Conservation (phyloP, 2,888 invertebrate species). For the Pyrgus malvae region DNA sequence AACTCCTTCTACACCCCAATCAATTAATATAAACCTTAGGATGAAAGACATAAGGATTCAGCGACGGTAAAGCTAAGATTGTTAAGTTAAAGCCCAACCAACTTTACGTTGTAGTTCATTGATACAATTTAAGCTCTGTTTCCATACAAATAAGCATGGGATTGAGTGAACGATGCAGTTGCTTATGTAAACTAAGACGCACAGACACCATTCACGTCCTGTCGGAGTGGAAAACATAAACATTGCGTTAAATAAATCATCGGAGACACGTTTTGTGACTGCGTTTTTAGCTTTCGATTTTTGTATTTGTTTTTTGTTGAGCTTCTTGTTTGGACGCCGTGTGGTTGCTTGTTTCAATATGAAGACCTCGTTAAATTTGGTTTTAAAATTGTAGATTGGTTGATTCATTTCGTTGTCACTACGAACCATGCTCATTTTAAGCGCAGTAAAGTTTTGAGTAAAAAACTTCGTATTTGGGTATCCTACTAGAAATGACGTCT, state of each 20-base stretch:
- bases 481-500: no score
- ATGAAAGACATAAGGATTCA: neutral
- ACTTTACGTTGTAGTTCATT: constrained; percentile 14
- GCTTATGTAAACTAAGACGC: constrained; percentile 59
- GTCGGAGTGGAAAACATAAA: constrained; percentile 58
- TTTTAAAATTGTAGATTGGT: no score
- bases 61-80: constrained; percentile 40
- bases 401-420: no score
- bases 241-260: constrained; percentile 76
- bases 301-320: constrained; percentile 27
- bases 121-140: constrained; percentile 41
- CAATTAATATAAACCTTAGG: constrained; percentile 30
- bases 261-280: constrained; percentile 61
- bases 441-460: no score
- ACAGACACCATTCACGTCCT: constrained; percentile 62
- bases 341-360: neutral
- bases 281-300: constrained; percentile 32
- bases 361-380: neutral
- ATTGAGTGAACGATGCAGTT: constrained; percentile 32
- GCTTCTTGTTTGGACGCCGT: constrained; percentile 20
- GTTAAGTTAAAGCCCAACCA: constrained; percentile 41
- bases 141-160: constrained; percentile 22
- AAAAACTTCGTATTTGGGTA: no score
- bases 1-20: neutral
- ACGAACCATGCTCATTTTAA: no score